Evolutionary conservation across 53 echinoderm and acorn worm species (phyloP).

Genomic region (Crossaster papposus): DNA sequence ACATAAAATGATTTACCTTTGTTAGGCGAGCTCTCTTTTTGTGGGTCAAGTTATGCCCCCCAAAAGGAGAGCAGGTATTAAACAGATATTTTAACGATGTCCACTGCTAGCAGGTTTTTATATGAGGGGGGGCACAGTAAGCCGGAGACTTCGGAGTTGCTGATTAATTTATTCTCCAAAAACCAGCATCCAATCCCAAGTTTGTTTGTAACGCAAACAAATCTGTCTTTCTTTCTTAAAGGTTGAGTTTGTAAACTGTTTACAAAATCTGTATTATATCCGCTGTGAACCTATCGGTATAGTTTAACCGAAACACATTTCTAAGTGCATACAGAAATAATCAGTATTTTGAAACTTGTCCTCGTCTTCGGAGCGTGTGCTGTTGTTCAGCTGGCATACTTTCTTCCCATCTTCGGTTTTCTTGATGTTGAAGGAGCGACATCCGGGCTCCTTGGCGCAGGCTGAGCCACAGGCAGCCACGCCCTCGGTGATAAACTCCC

Average conservation of each 20-base stretch:
- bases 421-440: constrained; percentile 42
- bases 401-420: not conserved
- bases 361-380: not conserved
- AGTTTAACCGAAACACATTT: not conserved
- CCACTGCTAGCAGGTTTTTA: no score
- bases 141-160: no score
- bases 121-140: no score
- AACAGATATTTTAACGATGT: no score
- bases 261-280: not conserved
- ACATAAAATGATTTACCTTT: no score
- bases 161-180: no score
- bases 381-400: constrained; percentile 31
- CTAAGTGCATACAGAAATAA: not conserved
- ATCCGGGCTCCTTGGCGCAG: constrained; percentile 23
- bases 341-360: not conserved
- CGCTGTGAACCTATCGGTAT: not conserved
- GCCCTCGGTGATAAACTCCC: constrained; percentile 17
- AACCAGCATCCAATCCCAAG: no score
- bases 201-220: no score
- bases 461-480: constrained; percentile 10
- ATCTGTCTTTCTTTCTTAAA: no score
- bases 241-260: not conserved
- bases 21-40: no score
- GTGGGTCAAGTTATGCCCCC: no score
- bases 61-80: no score